Evolutionary conservation across 2,888 invertebrate genomes (phyloP), one percentile per base, ranked within the genome.

Genomic region (Poecilobothrus nobilitatus): DNA sequence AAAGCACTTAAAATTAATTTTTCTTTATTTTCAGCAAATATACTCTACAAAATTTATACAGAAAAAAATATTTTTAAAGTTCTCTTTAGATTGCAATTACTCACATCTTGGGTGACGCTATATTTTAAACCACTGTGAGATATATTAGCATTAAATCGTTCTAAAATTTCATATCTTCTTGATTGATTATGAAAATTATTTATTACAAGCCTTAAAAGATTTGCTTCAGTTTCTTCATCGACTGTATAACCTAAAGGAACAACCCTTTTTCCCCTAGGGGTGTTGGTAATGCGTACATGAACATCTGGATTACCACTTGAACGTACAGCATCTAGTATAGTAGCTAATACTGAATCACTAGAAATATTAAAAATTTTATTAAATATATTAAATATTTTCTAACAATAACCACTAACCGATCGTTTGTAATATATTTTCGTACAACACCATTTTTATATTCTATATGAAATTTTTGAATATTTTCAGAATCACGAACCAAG

Each of bases 21-120:
- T 82, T 98, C 98, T 80, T 99, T 99, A 83, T 97, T 99, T 83
- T 98, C 95, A 10, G 96, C 91, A 85, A 97, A 98, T 73, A 98
- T 86, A 71, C 96, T 93, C 96, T 97, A 84, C 53, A 84, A 84
- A 79, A 72, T 69, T 67, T 68, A 68, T 63, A 8, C 34, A 18
- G 53, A 67, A 63, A 63, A 63, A 63, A 62, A 3, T 21, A 62
- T 4, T 3, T 20, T 65, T 65, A 3, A 33, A 1, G 18, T 15
- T 22, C 27, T 15, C 7, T 18, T 12, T 18, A 1, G 6, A 7
- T 34, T 34, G 6, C 10, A 20, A 9, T n/a, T 34, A 78, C 91
- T 88, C 86, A 96, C 97, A 83, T 98, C 98, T 84, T 95, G 95
- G 33, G 95, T 94, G 73, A 95, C 91, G 74, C 97, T 95, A 83